Evolutionary conservation across 1,140 invertebrate species (phyloP).

Genomic region (Eurosta solidaginis): DNA sequence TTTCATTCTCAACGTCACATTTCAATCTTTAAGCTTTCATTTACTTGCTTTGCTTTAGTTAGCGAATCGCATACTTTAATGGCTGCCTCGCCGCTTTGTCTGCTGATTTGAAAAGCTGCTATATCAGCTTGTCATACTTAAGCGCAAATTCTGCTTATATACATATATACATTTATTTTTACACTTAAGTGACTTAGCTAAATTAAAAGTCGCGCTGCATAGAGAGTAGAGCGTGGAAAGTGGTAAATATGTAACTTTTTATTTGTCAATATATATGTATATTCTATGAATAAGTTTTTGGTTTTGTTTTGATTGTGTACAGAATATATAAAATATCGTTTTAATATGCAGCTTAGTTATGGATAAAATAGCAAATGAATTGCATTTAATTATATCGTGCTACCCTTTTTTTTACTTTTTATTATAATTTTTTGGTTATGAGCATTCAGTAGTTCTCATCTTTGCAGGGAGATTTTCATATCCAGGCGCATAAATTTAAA

Average conservation of each 20-base stretch:
- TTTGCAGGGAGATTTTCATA: neutral
- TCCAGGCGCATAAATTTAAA: no score
- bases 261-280: neutral
- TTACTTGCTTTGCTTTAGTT: neutral
- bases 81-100: neutral
- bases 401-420: neutral
- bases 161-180: neutral
- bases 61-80: neutral
- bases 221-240: neutral
- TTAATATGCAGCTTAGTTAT: neutral
- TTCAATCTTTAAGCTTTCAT: neutral
- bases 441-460: neutral
- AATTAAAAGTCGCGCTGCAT: neutral
- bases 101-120: neutral
- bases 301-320: neutral
- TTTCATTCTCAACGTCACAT: neutral
- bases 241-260: constrained; percentile 3
- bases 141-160: neutral
- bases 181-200: neutral
- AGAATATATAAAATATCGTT: neutral
- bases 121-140: neutral
- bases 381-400: constrained; percentile 9
- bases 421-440: neutral
- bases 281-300: neutral
- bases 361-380: constrained; percentile 6